These are phyloP conservation scores for Unio pictorum DNA, from an alignment of 2,888 invertebrate species.

Conservation along the genomic window DNA sequence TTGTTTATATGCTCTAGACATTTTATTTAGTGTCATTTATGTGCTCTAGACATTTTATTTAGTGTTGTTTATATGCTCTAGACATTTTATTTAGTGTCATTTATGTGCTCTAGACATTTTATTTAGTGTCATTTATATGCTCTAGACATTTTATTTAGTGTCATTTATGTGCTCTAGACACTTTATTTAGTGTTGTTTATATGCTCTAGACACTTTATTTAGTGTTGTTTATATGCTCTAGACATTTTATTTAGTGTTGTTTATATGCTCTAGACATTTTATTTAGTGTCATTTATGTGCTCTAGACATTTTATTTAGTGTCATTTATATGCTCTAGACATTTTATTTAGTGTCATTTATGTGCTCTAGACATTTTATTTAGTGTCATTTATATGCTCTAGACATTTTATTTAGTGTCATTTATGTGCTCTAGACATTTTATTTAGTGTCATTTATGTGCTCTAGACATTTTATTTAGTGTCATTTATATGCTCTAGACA, in stretches of 20 bases:
- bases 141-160: not conserved
- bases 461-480: not conserved
- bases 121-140: not conserved
- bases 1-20: not conserved
- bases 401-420: slow-evolving; percentile 73
- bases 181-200: not conserved
- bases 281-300: not conserved
- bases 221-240: not conserved
- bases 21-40: not conserved
- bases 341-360: not conserved
- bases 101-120: not conserved
- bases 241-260: not conserved
- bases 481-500: not conserved
- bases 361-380: not conserved
- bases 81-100: slow-evolving; percentile 9
- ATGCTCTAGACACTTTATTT: not conserved
- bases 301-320: slow-evolving; percentile 7
- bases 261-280: not conserved
- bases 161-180: slow-evolving; percentile 74
- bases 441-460: not conserved
- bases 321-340: not conserved
- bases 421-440: not conserved
- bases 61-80: not conserved
- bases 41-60: not conserved
- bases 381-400: slow-evolving; percentile 66